These are phyloP conservation scores for Limnothrissa miodon DNA, from an alignment of 2,113 vertebrate genomes.

Conservation along the genomic window DNA sequence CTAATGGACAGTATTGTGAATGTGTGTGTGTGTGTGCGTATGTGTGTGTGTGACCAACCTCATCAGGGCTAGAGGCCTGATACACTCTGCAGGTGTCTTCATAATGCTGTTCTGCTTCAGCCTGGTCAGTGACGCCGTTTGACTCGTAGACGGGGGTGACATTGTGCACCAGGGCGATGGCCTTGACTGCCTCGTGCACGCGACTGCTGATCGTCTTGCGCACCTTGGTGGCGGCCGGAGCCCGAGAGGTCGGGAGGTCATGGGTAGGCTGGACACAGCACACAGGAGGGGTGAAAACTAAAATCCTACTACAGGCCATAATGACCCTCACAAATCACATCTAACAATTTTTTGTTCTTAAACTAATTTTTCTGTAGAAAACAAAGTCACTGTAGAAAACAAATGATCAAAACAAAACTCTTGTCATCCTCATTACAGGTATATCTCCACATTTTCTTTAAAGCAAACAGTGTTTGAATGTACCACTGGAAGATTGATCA, in stretches of 20 bases:
- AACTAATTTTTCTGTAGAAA: background rate
- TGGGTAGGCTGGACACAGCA: conserved; percentile 73
- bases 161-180: conserved; percentile 93
- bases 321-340: background rate
- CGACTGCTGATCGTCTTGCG: conserved; percentile 94
- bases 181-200: conserved; percentile 94
- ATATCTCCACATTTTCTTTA: conserved; percentile 1
- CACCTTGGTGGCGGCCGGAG: conserved; percentile 85
- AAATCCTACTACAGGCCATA: background rate
- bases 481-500: conserved; percentile 5
- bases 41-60: conserved; percentile 69
- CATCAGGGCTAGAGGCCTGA: conserved; percentile 95
- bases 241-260: conserved; percentile 82
- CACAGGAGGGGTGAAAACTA: background rate
- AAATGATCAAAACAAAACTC: background rate
- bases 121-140: conserved; percentile 92
- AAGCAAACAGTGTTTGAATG: background rate
- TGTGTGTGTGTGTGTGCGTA: background rate
- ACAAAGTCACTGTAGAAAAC: background rate
- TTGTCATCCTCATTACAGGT: background rate
- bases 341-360: background rate
- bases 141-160: conserved; percentile 93
- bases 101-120: conserved; percentile 92
- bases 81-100: conserved; percentile 95
- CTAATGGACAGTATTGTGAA: background rate